A percentile compares a stretch with the other conserved stretches of the same genome.
These are phyloP conservation scores for Drosophila putrida DNA, from an alignment of 2,888 invertebrate genomes.

Conservation along the genomic window DNA sequence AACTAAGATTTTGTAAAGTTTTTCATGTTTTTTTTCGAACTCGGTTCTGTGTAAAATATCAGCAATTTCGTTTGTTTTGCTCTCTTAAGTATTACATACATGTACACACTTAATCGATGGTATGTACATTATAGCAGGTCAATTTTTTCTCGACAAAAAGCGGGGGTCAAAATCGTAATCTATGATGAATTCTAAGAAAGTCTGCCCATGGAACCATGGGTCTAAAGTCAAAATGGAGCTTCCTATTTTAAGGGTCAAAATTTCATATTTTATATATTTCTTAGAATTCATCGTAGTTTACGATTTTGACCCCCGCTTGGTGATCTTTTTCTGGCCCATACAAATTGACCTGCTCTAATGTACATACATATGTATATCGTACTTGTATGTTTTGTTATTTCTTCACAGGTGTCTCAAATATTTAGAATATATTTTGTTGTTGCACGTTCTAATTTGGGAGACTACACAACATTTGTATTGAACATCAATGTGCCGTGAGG, in stretches of 20 bases:
- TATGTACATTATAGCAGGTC: neutral
- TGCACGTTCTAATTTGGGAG: slow-evolving; percentile 20
- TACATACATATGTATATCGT: slow-evolving; percentile 10
- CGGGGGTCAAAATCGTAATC: no score
- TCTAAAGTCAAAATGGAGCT: no score
- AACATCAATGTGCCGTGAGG: slow-evolving; percentile 48
- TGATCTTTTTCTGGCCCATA: no score
- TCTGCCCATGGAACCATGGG: no score
- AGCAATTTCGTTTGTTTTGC: slow-evolving; percentile 60
- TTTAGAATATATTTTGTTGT: slow-evolving; percentile 57
- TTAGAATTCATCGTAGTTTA: no score
- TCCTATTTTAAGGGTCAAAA: no score
- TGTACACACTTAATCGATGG: neutral
- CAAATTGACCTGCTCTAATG: no score
- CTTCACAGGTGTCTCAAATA: slow-evolving; percentile 35
- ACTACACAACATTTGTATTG: slow-evolving; percentile 53
- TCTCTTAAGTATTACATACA: slow-evolving; percentile 39
- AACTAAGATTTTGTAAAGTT: slow-evolving; percentile 25
- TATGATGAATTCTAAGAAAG: no score
- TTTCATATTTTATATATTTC: no score
- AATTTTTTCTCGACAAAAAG: no score
- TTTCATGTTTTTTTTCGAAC: slow-evolving; percentile 48
- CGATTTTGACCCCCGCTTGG: no score
- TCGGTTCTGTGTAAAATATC: slow-evolving; percentile 74
- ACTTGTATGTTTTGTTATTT: neutral